Percentiles rank a stretch among this genome's conserved stretches.
Evolutionary conservation across 2,113 vertebrate genomes (phyloP).

Genomic region (Charina bottae): DNA sequence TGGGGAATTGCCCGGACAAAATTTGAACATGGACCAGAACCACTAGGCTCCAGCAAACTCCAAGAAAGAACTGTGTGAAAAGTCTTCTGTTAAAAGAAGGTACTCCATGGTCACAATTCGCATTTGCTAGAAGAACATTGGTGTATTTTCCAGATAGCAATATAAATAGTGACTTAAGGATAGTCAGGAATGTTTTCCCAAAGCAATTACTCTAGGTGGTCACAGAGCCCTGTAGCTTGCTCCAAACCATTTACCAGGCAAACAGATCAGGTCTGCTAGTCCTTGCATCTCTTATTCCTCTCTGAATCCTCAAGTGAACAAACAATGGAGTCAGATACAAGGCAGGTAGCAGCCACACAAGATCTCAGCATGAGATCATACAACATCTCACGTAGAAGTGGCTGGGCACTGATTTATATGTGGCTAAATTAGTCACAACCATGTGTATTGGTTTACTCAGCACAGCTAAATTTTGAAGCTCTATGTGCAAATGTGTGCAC

Average conservation of each 20-base stretch:
- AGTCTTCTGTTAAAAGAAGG: neutral
- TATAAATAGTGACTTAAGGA: neutral
- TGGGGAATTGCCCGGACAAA: neutral
- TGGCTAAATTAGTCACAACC: neutral
- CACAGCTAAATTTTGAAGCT: neutral
- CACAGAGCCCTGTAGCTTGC: neutral
- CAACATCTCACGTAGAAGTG: neutral
- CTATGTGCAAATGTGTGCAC: neutral
- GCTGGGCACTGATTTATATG: neutral
- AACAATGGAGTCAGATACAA: neutral
- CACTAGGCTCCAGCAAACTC: neutral
- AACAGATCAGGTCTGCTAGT: neutral
- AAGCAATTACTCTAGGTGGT: neutral
- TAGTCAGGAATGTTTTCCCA: neutral
- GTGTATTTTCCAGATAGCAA: neutral
- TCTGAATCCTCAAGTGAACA: slow-evolving; percentile 2
- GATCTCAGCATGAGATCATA: neutral
- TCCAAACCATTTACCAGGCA: slow-evolving; percentile 10
- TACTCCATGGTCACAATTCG: neutral
- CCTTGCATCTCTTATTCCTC: neutral
- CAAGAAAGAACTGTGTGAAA: no score
- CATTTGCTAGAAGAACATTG: neutral
- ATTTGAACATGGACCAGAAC: neutral
- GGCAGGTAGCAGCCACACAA: neutral
- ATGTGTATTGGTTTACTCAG: no score